Evolutionary conservation across 1,140 invertebrate genomes (phyloP), one percentile per base, ranked within the genome.

Genomic region (Drosophila lacteicornis): DNA sequence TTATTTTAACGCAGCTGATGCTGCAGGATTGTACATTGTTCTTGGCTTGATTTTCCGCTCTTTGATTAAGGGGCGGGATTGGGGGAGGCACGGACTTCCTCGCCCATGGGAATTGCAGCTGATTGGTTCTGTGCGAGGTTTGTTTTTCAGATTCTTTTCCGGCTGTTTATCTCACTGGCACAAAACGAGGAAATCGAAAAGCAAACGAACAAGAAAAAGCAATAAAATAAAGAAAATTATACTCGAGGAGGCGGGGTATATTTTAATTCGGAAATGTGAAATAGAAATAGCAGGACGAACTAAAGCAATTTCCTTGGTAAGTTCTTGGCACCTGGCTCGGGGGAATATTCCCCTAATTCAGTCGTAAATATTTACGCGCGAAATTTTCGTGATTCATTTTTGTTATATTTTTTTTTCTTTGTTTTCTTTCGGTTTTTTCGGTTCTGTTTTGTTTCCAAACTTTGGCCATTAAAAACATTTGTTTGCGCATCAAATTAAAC

Each of bases 401-500:
- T 15, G 15, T 43, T 61, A 40, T 70, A 40, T 70, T 36, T 22
- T 55, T 38, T 38, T 15, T 25, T 2, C 2, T 36, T 55, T n/a
- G 53, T 11, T 56, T 56, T 56, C 53, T 11, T 40, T 25, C 2
- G 51, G 1, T 36, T 38, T 36, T 65, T 22, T 30, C 19, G 12
- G 17, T 42, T 56, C 25, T 65, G 47, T 61, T 68, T 66, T 70
- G 25, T 58, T 58, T 55, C 22, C 40, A 69, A 86, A 79, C 50
- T 86, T 86, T 82, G 76, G 67, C 70, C 84, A 87, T 87, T 84
- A 88, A 84, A 73, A 73, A 70, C 80, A 84, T 88, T 90, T 87
- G 84, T 90, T 87, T 88, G 80, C 77, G 58, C 80, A 81, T 88
- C 65, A 90, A 87, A 87, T 87, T 80, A 88, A 81, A 80, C 80